Evolutionary conservation across 2,113 vertebrate species (phyloP).

Genomic region (Istiophorus platypterus): DNA sequence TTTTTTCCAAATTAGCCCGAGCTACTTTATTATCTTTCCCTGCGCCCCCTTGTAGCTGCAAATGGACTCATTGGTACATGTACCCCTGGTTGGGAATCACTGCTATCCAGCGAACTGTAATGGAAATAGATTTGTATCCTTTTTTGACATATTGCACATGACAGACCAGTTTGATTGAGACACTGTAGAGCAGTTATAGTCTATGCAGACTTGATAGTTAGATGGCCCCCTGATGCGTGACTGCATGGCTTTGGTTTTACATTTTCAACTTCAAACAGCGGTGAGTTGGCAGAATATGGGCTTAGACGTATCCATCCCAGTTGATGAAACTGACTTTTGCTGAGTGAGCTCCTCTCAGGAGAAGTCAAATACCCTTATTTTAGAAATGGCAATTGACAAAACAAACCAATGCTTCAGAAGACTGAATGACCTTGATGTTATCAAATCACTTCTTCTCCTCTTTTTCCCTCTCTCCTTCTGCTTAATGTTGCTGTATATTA

Average conservation of each 20-base stretch:
- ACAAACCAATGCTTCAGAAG: background rate
- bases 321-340: background rate
- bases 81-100: background rate
- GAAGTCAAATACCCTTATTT: background rate
- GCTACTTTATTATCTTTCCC: background rate
- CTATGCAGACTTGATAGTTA: background rate
- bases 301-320: background rate
- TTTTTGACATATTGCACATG: background rate
- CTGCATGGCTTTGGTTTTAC: background rate
- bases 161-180: background rate
- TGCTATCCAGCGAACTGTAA: background rate
- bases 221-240: background rate
- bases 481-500: slow-evolving; percentile 7
- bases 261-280: slow-evolving; percentile 7
- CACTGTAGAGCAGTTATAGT: background rate
- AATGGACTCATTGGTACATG: background rate
- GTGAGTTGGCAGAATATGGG: background rate
- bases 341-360: background rate
- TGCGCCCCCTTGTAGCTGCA: background rate
- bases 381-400: slow-evolving; percentile 7
- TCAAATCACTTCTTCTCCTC: background rate
- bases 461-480: background rate
- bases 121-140: background rate
- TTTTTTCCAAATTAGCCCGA: background rate
- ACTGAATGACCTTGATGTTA: slow-evolving; percentile 30